phyloP scores from a whole-genome alignment of 2,888 invertebrate species.

The Pyrrhopygopsis socrates region DNA sequence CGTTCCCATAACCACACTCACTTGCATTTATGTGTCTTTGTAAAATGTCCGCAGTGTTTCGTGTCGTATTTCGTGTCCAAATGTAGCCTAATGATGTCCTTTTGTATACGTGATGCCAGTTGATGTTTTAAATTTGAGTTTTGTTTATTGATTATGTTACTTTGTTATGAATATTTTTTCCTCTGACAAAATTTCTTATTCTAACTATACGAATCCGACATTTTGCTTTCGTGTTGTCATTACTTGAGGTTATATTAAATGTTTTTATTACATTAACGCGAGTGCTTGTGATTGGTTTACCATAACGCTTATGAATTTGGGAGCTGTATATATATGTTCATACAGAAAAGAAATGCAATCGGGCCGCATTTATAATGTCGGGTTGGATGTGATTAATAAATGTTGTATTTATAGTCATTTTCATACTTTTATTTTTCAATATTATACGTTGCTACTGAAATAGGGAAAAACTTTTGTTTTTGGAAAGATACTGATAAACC shows the following conservation, averaged over 20 bases:
- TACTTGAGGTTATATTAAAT: conserved; percentile 88
- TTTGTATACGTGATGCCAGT: conserved; percentile 44
- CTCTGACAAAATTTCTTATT: conserved; percentile 74
- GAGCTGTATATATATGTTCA: conserved; percentile 82
- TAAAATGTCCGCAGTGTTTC: conserved; percentile 75
- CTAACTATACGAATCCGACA: conserved; percentile 92
- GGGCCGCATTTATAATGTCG: conserved; percentile 91
- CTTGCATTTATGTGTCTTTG: conserved; percentile 93
- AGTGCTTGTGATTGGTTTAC: conserved; percentile 95
- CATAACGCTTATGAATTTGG: conserved; percentile 91
- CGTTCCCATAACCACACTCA: conserved; percentile 93
- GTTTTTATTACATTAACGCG: conserved; percentile 53
- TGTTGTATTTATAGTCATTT: conserved; percentile 88
- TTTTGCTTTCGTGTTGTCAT: conserved; percentile 94
- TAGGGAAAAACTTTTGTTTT: too few relatives aligned
- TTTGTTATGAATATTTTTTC: conserved; percentile 35
- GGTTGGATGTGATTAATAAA: conserved; percentile 91
- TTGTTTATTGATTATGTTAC: conserved; percentile 36
- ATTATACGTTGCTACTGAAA: too few relatives aligned
- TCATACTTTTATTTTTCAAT: conserved; percentile 81
- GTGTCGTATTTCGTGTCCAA: conserved; percentile 16
- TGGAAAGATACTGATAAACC: too few relatives aligned
- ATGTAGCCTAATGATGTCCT: conserved; percentile 63
- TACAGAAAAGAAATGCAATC: conserved; percentile 64
- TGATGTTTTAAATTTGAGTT: conserved; percentile 34